Base-by-base conservation (phyloP, 1,140 invertebrate genomes). In the Apis florea region DNA sequence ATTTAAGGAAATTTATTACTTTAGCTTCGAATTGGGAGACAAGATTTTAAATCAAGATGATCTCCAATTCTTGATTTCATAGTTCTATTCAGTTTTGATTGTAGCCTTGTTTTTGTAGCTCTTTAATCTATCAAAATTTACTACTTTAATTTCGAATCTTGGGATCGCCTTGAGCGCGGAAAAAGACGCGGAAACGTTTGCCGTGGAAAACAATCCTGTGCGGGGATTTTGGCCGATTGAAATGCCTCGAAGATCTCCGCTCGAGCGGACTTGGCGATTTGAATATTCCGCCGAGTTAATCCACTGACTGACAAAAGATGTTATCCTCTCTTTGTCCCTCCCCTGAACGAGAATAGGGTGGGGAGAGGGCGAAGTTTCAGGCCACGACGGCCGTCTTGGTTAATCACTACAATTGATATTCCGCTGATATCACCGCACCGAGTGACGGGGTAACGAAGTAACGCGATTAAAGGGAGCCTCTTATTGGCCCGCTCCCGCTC, bases 401-500 rank as follows among this genome's bases (percentile, higher is more conserved):
- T 94, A 94, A 94, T 94, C 92, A 94, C 92, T 92, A 93, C 93
- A 94, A 94, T 94, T 93, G 93, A 94, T 94, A 94, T 94, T 94
- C 93, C 91, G 89, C 87, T 92, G 93, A 94, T 94, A 94, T 93
- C 93, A 93, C 92, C 91, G 90, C 89, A 87, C 78, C 85, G 87
- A 87, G 91, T 92, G 93, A 92, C 90, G 90, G 90, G 87, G 88
- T 93, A 93, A 93, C 90, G 92, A 93, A 92, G 90, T 93, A 93
- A 94, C 88, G 71, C 89, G 89, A 93, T 92, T 92, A 91, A 93
- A 93, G 91, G 90, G 84, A 90, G 90, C 87, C 90, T 91, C 93
- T 93, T 92, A 94, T 93, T 93, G 92, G 90, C 83, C 90, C 87
- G 89, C 87, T 89, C 88, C 89, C 85, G 90, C 89, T 93, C 88